Base-by-base conservation (phyloP, 2,797 vertebrate species). In the Poeciliopsis presidionis region DNA sequence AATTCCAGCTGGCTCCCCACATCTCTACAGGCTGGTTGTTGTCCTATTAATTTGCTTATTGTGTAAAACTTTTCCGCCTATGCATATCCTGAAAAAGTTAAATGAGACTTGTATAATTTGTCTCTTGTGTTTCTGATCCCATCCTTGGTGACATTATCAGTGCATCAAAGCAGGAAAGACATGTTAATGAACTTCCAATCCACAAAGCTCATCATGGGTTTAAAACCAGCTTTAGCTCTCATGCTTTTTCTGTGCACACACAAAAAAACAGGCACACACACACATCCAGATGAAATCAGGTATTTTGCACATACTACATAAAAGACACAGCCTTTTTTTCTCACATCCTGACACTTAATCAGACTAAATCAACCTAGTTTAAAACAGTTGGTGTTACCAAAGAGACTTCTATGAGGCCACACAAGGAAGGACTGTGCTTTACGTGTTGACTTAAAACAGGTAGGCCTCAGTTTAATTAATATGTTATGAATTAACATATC, bases 181-280 rank as follows among this genome's bases (percentile, higher is more conserved):
- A 16, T 75, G 82, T 82, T 94, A 94, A 95, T 94, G 88, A 93
- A 91, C 87, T 86, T 89, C 74, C 82, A 91, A 89, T 82, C 88
- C 88, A 41, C 81, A 88, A 91, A 91, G 84, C 85, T 36, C 72
- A 90, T 91, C 85, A 84, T 79, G 77, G 73, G 79, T 79, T 80
- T 79, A 78, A 33, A 16, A 79, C 80, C 84, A 22, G 75, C 81
- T 90, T 87, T 74, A 80, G 74, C 75, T 47, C 28, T 43, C 16
- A 20, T 46, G 7, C 73, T 4, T 36, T 53, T 53, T 12, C 20
- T 73, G 74, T 78, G 39, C 73, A n/a, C 39, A 43, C 22, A 41
- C n/a, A 25, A 25, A 69, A 47, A 30, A 77, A n/a, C 78, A 74
- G 61, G 13, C 63, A 18, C 79, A 75, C 71, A 18, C 53, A 79